Percentiles rank a stretch among this genome's conserved stretches.
Evolutionary conservation across 2,888 invertebrate genomes (phyloP).

Genomic region (Epinotia brunnichana): DNA sequence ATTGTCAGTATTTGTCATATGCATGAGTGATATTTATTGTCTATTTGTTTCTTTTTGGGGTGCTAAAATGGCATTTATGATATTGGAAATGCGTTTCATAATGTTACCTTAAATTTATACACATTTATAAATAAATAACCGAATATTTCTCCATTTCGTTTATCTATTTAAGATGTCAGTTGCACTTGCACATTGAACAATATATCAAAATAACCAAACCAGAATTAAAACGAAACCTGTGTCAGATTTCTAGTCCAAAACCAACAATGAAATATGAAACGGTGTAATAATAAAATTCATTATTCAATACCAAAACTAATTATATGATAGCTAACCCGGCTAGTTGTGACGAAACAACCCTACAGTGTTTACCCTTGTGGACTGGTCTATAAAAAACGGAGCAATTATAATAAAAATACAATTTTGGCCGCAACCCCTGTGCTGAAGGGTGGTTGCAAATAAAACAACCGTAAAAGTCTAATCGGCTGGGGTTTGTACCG

Average conservation of each 20-base stretch:
- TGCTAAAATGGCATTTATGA: constrained; percentile 39
- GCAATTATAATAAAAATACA: constrained; percentile 83
- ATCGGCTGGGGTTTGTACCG: constrained; percentile 52
- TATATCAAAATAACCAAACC: constrained; percentile 26
- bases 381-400: constrained; percentile 70
- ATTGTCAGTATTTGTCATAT: constrained; percentile 73
- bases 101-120: neutral
- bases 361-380: constrained; percentile 75
- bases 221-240: constrained; percentile 13
- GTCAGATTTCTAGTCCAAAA: constrained; percentile 18
- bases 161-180: neutral
- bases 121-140: too few species aligned
- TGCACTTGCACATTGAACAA: constrained; percentile 1
- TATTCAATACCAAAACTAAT: constrained; percentile 62
- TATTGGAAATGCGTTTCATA: constrained; percentile 29
- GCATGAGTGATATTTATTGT: constrained; percentile 74
- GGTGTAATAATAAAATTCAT: constrained; percentile 28
- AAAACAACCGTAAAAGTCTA: constrained; percentile 71
- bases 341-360: constrained; percentile 63
- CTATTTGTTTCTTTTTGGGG: constrained; percentile 52
- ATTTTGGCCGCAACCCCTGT: constrained; percentile 79
- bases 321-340: constrained; percentile 60
- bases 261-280: constrained; percentile 22
- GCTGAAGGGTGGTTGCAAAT: constrained; percentile 77
- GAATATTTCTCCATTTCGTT: neutral